Evolutionary conservation across 2,888 invertebrate genomes (phyloP).

Genomic region (Phania funesta): DNA sequence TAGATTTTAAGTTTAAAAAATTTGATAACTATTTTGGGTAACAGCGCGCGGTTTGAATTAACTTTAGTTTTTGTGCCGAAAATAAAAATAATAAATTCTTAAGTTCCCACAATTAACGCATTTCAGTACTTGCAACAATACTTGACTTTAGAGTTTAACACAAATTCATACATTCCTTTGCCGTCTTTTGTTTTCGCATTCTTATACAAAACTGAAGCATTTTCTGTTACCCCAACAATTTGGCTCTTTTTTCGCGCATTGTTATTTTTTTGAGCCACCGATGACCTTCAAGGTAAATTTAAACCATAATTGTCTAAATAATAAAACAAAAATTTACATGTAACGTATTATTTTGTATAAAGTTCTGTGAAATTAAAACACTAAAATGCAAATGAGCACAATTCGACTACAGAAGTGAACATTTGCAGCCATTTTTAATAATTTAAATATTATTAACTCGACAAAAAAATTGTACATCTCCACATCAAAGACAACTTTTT

Average conservation of each 20-base stretch:
- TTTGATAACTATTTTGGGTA: neutral
- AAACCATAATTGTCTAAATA: conserved; percentile 47
- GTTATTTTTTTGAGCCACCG: neutral
- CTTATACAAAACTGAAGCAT: conserved; percentile 56
- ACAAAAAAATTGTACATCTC: neutral
- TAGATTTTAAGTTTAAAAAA: neutral
- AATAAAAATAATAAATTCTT: conserved; percentile 12
- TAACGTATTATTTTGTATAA: conserved; percentile 17
- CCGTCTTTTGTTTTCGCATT: conserved; percentile 1
- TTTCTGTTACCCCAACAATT: conserved; percentile 27
- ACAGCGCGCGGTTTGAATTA: conserved; percentile 14
- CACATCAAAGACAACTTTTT: neutral
- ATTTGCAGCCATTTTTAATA: conserved; percentile 34
- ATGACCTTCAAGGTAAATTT: conserved; percentile 56
- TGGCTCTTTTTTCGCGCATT: neutral
- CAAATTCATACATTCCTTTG: conserved; percentile 17
- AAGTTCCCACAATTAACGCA: conserved; percentile 59
- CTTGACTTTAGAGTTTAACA: conserved; percentile 10
- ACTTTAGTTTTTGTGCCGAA: neutral
- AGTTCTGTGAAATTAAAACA: conserved; percentile 10
- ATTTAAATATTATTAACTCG: neutral
- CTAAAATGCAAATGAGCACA: neutral
- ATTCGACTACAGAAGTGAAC: neutral
- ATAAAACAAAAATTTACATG: conserved; percentile 1
- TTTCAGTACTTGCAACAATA: conserved; percentile 32